Percentiles rank a stretch among this genome's conserved stretches.
These are phyloP conservation scores for Nyctereutes procyonoides DNA, from an alignment of 2,113 vertebrate species.

Conservation along the genomic window DNA sequence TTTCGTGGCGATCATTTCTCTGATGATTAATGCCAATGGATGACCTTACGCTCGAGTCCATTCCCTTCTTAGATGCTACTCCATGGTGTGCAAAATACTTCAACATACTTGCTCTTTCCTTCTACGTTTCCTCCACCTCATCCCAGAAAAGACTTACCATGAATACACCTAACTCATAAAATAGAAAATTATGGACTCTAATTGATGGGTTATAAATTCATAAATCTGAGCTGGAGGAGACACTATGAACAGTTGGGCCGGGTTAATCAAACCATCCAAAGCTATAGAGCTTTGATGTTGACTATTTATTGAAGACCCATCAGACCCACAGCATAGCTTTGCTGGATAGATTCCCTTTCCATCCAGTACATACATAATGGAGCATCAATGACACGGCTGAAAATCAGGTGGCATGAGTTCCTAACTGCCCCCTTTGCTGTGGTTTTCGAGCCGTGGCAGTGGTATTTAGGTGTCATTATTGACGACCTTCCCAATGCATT, in stretches of 20 bases:
- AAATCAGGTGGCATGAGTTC: neutral
- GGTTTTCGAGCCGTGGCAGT: neutral
- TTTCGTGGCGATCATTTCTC: too few species aligned
- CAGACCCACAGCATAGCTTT: too few species aligned
- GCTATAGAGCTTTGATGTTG: slow-evolving; percentile 15
- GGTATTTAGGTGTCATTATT: neutral
- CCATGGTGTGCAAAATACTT: neutral
- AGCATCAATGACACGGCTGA: neutral
- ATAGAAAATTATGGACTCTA: slow-evolving; percentile 56
- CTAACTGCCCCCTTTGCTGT: neutral
- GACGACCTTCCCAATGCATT: neutral
- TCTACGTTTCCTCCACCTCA: neutral
- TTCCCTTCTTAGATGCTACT: neutral
- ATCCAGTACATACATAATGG: neutral
- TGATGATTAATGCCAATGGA: neutral
- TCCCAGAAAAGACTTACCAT: neutral
- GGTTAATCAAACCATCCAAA: neutral
- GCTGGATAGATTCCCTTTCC: neutral
- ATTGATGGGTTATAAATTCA: slow-evolving; percentile 65
- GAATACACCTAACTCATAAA: slow-evolving; percentile 34
- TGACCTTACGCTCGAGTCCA: too few species aligned
- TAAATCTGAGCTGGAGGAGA: slow-evolving; percentile 63
- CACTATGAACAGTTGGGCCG: neutral
- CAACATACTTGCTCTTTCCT: neutral
- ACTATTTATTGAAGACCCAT: slow-evolving; percentile 48